phyloP scores from a whole-genome alignment of 2,113 vertebrate genomes.

The Amia ocellicauda region DNA sequence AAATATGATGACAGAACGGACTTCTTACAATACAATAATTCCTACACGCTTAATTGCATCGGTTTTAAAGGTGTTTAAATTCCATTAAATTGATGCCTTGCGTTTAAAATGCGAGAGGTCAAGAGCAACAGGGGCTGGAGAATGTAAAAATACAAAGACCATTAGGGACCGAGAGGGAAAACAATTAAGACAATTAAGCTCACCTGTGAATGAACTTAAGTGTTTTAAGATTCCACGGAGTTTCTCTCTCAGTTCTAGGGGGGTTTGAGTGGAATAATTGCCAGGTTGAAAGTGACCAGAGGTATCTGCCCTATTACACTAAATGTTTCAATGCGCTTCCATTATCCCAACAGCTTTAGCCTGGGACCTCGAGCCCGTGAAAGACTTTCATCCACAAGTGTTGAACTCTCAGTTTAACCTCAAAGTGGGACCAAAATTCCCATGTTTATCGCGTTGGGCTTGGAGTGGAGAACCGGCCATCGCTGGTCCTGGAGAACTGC shows the following conservation, averaged over 20 bases:
- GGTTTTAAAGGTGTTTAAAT: no score
- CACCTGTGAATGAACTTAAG: conserved; percentile 47
- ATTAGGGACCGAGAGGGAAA: conserved; percentile 16
- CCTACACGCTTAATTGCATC: no score
- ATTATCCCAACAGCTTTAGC: not conserved
- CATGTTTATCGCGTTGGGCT: no score
- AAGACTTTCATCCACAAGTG: not conserved
- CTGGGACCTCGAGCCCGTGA: not conserved
- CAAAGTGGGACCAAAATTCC: not conserved
- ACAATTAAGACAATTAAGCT: conserved; percentile 49
- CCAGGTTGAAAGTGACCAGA: conserved; percentile 13
- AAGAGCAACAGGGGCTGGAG: not conserved
- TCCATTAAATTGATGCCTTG: no score
- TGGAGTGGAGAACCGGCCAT: no score
- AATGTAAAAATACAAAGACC: not conserved
- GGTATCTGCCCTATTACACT: conserved; percentile 17
- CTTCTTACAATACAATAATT: no score
- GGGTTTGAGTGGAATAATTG: conserved; percentile 21
- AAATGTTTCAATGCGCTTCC: conserved; percentile 32
- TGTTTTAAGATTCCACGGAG: conserved; percentile 21
- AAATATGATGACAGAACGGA: conserved; percentile 16
- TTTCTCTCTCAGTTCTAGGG: conserved; percentile 2
- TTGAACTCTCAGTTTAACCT: not conserved
- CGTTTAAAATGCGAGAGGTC: not conserved
- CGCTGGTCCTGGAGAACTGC: no score